Percentiles rank a stretch among this genome's conserved stretches.
Conservation (phyloP, 2,888 invertebrate genomes). For the Unio pictorum region DNA sequence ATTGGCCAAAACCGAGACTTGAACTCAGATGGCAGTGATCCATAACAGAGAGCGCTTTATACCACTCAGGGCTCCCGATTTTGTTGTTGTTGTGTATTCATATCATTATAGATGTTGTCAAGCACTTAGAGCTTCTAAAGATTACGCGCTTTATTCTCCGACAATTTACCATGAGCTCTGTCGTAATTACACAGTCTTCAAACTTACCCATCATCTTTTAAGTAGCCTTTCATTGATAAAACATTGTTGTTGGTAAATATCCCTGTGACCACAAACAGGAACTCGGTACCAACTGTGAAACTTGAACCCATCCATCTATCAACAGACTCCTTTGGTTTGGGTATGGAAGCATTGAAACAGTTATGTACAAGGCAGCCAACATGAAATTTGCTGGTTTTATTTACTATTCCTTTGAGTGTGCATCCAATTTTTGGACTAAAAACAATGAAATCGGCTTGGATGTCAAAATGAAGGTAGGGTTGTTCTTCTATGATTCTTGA, state of each 20-base stretch:
- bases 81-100: too few species aligned
- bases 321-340: constrained; percentile 75
- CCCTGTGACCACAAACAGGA: constrained; percentile 77
- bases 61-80: too few species aligned
- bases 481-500: constrained; percentile 79
- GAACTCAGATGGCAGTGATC: too few species aligned
- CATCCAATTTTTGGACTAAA: constrained; percentile 79
- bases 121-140: too few species aligned
- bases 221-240: constrained; percentile 42
- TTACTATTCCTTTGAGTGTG: constrained; percentile 78
- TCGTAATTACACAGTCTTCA: neutral
- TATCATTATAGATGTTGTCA: too few species aligned
- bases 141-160: too few species aligned
- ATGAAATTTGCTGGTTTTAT: constrained; percentile 79
- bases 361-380: constrained; percentile 81
- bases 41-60: too few species aligned
- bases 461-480: constrained; percentile 79
- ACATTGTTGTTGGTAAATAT: constrained; percentile 71
- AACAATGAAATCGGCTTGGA: constrained; percentile 81
- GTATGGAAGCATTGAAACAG: constrained; percentile 81
- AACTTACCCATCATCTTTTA: constrained; percentile 8
- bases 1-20: too few species aligned
- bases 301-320: constrained; percentile 76
- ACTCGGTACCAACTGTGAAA: constrained; percentile 77
- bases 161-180: too few species aligned